phyloP scores from a whole-genome alignment of 2,888 invertebrate genomes.

The Coelogynopora nodosa region DNA sequence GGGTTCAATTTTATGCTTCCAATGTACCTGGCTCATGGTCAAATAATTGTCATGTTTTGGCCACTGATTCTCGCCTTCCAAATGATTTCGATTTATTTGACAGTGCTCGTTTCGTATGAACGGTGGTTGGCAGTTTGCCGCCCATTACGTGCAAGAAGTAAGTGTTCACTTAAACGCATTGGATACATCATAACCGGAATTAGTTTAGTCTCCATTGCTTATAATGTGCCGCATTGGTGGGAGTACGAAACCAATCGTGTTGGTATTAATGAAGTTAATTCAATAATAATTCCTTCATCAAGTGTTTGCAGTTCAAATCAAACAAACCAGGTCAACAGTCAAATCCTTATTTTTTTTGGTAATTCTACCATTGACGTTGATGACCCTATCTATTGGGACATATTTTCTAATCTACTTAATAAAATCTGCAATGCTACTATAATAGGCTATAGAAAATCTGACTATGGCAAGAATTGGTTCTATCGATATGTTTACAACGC shows the following conservation, averaged over 20 bases:
- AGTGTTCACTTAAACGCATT: slow-evolving; percentile 44
- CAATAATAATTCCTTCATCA: neutral
- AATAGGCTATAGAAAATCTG: slow-evolving; percentile 46
- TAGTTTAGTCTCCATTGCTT: slow-evolving; percentile 44
- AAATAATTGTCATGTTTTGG: slow-evolving; percentile 48
- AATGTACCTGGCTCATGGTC: slow-evolving; percentile 21
- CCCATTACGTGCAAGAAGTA: slow-evolving; percentile 49
- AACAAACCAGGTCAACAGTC: neutral
- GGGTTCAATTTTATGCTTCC: slow-evolving; percentile 1
- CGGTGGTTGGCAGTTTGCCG: slow-evolving; percentile 51
- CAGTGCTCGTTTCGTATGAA: slow-evolving; percentile 51
- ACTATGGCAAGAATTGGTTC: slow-evolving; percentile 47
- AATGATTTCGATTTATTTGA: slow-evolving; percentile 52
- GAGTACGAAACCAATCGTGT: slow-evolving; percentile 47
- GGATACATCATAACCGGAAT: slow-evolving; percentile 46
- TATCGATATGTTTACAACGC: slow-evolving; percentile 50
- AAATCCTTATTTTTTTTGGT: neutral
- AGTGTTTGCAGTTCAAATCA: slow-evolving; percentile 36
- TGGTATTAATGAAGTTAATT: neutral
- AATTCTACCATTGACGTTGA: neutral
- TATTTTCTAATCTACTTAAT: neutral
- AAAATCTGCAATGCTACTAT: slow-evolving; percentile 37
- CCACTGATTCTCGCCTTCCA: slow-evolving; percentile 51
- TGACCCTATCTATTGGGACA: neutral
- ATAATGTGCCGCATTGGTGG: slow-evolving; percentile 51